Evolutionary conservation across 2,797 vertebrate species (phyloP), one percentile per base, ranked within the genome.

Genomic region (Decapterus maruadsi): DNA sequence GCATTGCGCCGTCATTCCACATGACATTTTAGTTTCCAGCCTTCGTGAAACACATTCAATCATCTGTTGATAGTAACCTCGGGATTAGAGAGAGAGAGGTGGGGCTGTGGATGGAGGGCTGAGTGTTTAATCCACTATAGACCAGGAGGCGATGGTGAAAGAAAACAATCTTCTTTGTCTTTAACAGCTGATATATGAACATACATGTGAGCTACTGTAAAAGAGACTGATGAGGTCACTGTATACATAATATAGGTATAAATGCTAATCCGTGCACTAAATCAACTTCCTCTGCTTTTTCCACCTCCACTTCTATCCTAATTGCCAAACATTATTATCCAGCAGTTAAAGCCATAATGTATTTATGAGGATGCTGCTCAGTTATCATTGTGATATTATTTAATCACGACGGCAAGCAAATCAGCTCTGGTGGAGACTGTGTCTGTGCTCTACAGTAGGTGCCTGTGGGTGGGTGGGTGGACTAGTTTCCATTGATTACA

Each of bases 21-120:
- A 64, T 29, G 46, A 64, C 67, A 63, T 66, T 84, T 74, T 22
- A 60, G 76, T 60, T 55, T 75, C 59, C 59, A 68, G 75, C 73
- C 58, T 69, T 20, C 50, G 68, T 82, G 64, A 89, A 82, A 68
- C 68, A 51, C 61, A 81, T 81, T 67, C 1, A 60, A 79, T 78
- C 12, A 64, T 80, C 60, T 61, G 36, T 26, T 67, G 51, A 80
- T 68, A 38, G 45, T 45, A 26, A 56, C 29, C 36, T 13, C 51
- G 51, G 77, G 62, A 78, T 85, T 54, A 62, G 48, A 42, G 38
- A 26, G 26, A 26, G 26, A 26, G 59, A 46, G 16, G 31, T 20
- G 29, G 60, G 50, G 34, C 42, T 42, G n/a, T 68, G 36, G 55
- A 17, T 45, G 50, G 17, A 45, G 0, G 17, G 38, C 26, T 38